A percentile compares a stretch with the other conserved stretches of the same genome.
Evolutionary conservation across 92 coral and sea anemone species (phyloP).

Genomic region (Plumapathes pennacea): DNA sequence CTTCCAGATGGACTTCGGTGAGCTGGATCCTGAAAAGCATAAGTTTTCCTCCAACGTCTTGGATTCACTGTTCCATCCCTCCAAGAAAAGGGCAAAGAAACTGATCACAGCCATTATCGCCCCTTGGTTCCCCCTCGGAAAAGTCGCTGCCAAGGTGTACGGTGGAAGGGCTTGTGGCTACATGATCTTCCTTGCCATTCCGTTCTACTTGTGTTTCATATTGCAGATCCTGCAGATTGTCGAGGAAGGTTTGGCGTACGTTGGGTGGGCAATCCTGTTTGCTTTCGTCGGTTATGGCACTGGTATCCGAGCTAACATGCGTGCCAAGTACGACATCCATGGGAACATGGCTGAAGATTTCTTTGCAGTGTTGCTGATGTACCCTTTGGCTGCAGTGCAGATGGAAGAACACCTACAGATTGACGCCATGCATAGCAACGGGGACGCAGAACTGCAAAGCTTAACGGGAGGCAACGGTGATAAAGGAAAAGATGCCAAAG

Average conservation of each 20-base stretch:
- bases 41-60: slow-evolving; percentile 50
- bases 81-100: slow-evolving; percentile 18
- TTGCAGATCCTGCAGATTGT: slow-evolving; percentile 50
- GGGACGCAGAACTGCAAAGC: too few relatives aligned
- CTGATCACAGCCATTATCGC: slow-evolving; percentile 43
- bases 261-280: slow-evolving; percentile 61
- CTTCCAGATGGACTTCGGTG: slow-evolving; percentile 59
- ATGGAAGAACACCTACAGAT: slow-evolving; percentile 79
- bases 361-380: slow-evolving; percentile 61
- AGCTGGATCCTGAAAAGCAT: slow-evolving; percentile 51
- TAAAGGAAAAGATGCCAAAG: too few relatives aligned
- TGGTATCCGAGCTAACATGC: slow-evolving; percentile 60
- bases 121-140: slow-evolving; percentile 70
- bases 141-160: slow-evolving; percentile 59
- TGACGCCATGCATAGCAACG: too few relatives aligned
- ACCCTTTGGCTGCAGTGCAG: slow-evolving; percentile 77
- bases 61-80: slow-evolving; percentile 28
- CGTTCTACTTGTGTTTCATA: slow-evolving; percentile 59
- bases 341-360: slow-evolving; percentile 77
- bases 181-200: slow-evolving; percentile 54
- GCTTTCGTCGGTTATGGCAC: slow-evolving; percentile 63
- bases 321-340: slow-evolving; percentile 68
- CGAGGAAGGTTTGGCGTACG: slow-evolving; percentile 52
- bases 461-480: too few relatives aligned
- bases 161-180: slow-evolving; percentile 26